Conservation (phyloP, 2,888 invertebrate species). For the Eurytoma adleriae region DNA sequence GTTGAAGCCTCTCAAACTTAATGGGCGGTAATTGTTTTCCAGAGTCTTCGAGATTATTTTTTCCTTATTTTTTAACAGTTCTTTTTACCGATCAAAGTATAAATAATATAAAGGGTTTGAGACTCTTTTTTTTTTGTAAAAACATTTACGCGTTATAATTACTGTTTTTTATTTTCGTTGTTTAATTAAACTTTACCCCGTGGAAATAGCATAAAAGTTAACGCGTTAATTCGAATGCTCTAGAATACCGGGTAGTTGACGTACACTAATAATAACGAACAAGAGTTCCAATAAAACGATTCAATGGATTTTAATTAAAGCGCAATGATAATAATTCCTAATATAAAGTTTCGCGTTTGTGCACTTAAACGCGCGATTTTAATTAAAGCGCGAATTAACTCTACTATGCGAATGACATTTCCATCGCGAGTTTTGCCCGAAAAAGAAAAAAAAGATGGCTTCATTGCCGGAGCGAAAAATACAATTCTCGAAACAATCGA, state of each 20-base stretch:
- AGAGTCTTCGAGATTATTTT: background rate
- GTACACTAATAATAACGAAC: too few species aligned
- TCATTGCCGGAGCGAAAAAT: constrained; percentile 37
- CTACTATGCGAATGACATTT: constrained; percentile 47
- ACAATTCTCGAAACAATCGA: constrained; percentile 44
- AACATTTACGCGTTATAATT: too few species aligned
- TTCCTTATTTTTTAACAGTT: too few species aligned
- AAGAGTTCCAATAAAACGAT: background rate
- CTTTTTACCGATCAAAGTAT: too few species aligned
- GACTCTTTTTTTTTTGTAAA: background rate
- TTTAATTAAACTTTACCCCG: background rate
- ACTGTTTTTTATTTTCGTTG: too few species aligned
- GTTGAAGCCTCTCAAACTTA: background rate
- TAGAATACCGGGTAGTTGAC: too few species aligned
- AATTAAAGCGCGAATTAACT: constrained; percentile 52
- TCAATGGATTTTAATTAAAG: constrained; percentile 44
- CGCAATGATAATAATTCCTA: constrained; percentile 43
- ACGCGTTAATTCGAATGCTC: too few species aligned
- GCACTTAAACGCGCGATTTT: constrained; percentile 33
- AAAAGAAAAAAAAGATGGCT: too few species aligned
- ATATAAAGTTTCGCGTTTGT: constrained; percentile 47
- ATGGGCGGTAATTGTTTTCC: background rate
- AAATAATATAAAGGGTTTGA: background rate
- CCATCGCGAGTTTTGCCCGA: constrained; percentile 16
- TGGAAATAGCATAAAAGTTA: too few species aligned